These are phyloP conservation scores for Lepidostoma basale DNA, from an alignment of 1,140 invertebrate species.

Conservation along the genomic window DNA sequence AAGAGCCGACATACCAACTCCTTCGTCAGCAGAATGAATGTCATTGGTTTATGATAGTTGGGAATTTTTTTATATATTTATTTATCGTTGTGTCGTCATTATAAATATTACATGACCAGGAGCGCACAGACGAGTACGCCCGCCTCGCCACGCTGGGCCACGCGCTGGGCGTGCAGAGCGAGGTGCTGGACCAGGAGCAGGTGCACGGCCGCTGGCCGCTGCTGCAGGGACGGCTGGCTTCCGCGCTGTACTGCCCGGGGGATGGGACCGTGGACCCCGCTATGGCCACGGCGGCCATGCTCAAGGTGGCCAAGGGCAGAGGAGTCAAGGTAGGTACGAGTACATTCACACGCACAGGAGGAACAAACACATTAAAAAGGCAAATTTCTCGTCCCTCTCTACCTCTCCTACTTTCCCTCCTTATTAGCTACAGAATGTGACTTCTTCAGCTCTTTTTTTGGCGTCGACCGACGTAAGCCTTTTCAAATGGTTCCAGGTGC, in stretches of 20 bases:
- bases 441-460: not conserved
- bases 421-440: no score
- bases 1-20: no score
- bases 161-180: conserved; percentile 76
- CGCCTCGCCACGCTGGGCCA: conserved; percentile 79
- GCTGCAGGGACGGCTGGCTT: conserved; percentile 75
- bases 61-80: no score
- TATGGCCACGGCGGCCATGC: conserved; percentile 77
- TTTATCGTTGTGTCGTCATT: no score
- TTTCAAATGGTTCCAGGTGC: conserved; percentile 68
- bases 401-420: no score
- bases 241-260: conserved; percentile 77
- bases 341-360: no score
- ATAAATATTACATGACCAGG: conserved; percentile 60
- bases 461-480: no score
- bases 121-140: conserved; percentile 82
- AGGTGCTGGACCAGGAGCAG: conserved; percentile 73
- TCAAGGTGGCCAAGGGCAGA: conserved; percentile 69
- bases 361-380: no score
- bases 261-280: conserved; percentile 85
- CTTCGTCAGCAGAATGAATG: no score
- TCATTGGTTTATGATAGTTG: no score
- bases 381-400: no score
- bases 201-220: conserved; percentile 80
- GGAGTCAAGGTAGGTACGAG: conserved; percentile 72